A percentile compares a stretch with the other conserved stretches of the same genome.
These are phyloP conservation scores for Bambusicola thoracicus DNA, from an alignment of 2,113 vertebrate genomes.

Conservation along the genomic window DNA sequence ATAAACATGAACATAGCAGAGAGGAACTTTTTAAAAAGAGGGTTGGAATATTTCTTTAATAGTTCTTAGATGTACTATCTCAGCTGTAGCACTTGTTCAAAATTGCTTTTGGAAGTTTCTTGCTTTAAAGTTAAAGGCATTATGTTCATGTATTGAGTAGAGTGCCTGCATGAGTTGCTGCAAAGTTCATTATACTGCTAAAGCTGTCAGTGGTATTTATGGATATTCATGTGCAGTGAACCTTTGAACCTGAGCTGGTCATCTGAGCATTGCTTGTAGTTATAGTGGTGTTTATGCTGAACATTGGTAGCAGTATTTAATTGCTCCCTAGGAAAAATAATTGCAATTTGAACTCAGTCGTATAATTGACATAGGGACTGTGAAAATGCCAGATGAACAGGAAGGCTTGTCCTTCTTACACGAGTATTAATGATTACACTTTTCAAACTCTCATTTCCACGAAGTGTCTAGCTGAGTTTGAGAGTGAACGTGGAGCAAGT, in stretches of 20 bases:
- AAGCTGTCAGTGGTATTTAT: constrained; percentile 76
- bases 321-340: constrained; percentile 70
- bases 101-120: constrained; percentile 47
- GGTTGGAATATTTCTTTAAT: background rate
- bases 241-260: constrained; percentile 81
- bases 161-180: constrained; percentile 75
- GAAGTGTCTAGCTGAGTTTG: background rate
- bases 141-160: constrained; percentile 66
- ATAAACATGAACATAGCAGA: background rate
- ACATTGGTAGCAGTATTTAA: constrained; percentile 73
- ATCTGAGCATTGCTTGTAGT: constrained; percentile 70
- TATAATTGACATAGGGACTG: background rate
- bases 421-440: background rate
- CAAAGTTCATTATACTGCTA: constrained; percentile 76
- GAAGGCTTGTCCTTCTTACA: background rate
- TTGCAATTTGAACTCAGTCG: constrained; percentile 46
- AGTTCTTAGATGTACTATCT: constrained; percentile 2
- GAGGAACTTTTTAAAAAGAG: background rate
- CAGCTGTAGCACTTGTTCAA: constrained; percentile 30
- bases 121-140: constrained; percentile 59
- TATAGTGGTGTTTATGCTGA: constrained; percentile 73
- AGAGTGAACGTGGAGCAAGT: background rate
- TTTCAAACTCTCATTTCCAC: background rate
- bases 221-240: constrained; percentile 80
- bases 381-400: background rate